Evolutionary conservation across 2,888 invertebrate species (phyloP), one percentile per base, ranked within the genome.

Genomic region (Drosophila infuscata): DNA sequence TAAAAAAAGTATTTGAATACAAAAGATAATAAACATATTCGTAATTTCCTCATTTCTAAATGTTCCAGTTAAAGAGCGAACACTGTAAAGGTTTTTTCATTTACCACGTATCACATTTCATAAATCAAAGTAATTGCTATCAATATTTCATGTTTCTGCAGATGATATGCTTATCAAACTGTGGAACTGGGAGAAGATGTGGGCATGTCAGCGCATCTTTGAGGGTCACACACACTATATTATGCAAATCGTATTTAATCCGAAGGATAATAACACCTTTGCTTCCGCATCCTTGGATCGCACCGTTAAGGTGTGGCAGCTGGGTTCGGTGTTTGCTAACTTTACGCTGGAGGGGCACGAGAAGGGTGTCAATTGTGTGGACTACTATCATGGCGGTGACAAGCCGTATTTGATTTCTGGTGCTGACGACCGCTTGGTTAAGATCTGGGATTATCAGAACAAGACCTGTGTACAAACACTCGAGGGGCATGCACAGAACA

Each of bases 401-500:
- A 99, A 99, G 91, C 99, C 99, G 0, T 99, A 99, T 92, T 94
- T 99, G 61, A 99, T 99, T 91, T 99, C 99, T 59, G 99, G 99
- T 3, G 99, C 99, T 35, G 99, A 99, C 93, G 99, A 99, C 93
- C 96, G 98, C 62, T 95, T 97, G 52, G 99, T 99, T 8, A 99
- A 99, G 94, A 99, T 99, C 89, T 99, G 99, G 99, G 99, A 99
- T 92, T 99, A 99, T 93, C 98, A 99, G 94, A 99, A 99, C 94
- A 99, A 99, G 94, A 99, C 99, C 0, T 99, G 99, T 93, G 99
- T 99, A 0, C 99, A 99, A 93, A 99, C 99, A 0, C 94, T 99
- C 72, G 99, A 99, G 93, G 97, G 99, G 0, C 99, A 99, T 94
- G 97, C 98, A 0, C 98, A 99, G 92, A 99, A 99, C 92, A 98